A percentile compares a stretch with the other conserved stretches of the same genome.
These are phyloP conservation scores for Folsomia candida DNA, from an alignment of 2,888 invertebrate genomes.

Conservation along the genomic window DNA sequence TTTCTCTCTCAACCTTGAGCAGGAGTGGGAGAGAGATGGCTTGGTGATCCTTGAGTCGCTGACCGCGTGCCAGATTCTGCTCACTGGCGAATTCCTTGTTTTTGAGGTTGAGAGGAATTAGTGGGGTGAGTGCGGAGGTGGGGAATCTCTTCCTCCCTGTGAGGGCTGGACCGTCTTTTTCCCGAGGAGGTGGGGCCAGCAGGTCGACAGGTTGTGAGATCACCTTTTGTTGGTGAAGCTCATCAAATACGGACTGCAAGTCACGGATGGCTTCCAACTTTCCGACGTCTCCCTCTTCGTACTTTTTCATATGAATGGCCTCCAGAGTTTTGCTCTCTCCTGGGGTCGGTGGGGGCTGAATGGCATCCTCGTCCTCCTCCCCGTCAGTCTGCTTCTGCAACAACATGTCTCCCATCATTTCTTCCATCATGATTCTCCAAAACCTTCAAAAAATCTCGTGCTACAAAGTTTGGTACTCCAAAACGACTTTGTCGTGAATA, in stretches of 20 bases:
- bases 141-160: background rate
- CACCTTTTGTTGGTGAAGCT: conserved; percentile 28
- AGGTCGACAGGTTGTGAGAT: conserved; percentile 25
- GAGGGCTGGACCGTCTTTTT: background rate
- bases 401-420: no score
- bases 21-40: background rate
- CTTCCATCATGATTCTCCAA: no score
- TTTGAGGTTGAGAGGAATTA: background rate
- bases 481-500: no score
- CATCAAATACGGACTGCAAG: conserved; percentile 29
- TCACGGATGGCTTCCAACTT: conserved; percentile 33
- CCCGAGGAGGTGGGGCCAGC: conserved; percentile 9
- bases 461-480: no score
- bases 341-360: background rate
- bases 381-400: no score
- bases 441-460: no score
- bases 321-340: conserved; percentile 19
- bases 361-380: background rate
- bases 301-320: conserved; percentile 26
- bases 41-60: background rate
- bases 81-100: background rate
- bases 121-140: background rate
- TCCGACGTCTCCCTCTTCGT: conserved; percentile 24
- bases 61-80: background rate
- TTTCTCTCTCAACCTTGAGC: background rate